Percentiles rank a stretch among this genome's conserved stretches.
Conservation (phyloP, 2,113 vertebrate genomes). For the Setophaga petechia region DNA sequence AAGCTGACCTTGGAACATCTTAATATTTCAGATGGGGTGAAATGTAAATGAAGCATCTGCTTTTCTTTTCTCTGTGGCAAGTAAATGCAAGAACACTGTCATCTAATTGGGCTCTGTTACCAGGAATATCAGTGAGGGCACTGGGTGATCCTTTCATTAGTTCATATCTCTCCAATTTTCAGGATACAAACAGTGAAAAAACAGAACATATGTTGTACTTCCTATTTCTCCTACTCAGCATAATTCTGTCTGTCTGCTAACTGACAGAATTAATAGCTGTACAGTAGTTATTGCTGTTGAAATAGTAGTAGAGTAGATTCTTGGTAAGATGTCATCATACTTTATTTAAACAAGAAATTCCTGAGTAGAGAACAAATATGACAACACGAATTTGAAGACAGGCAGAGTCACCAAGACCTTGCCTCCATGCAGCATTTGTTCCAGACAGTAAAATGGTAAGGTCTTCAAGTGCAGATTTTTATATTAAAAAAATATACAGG, state of each 20-base stretch:
- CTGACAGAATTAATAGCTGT: neutral
- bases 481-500: neutral
- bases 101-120: neutral
- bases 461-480: neutral
- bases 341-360: neutral
- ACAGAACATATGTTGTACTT: neutral
- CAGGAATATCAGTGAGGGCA: neutral
- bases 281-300: neutral
- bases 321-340: neutral
- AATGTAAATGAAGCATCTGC: neutral
- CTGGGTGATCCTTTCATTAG: neutral
- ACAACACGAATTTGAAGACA: neutral
- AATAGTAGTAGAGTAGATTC: neutral
- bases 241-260: neutral
- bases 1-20: neutral
- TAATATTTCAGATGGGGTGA: neutral
- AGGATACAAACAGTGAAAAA: neutral
- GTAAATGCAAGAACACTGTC: neutral
- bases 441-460: neutral
- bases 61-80: neutral
- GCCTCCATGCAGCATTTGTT: neutral
- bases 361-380: neutral
- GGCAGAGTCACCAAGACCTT: neutral
- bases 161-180: neutral
- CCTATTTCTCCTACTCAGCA: neutral